Base-by-base conservation (phyloP, 2,797 vertebrate genomes). In the Mormyrus proboscirostris region DNA sequence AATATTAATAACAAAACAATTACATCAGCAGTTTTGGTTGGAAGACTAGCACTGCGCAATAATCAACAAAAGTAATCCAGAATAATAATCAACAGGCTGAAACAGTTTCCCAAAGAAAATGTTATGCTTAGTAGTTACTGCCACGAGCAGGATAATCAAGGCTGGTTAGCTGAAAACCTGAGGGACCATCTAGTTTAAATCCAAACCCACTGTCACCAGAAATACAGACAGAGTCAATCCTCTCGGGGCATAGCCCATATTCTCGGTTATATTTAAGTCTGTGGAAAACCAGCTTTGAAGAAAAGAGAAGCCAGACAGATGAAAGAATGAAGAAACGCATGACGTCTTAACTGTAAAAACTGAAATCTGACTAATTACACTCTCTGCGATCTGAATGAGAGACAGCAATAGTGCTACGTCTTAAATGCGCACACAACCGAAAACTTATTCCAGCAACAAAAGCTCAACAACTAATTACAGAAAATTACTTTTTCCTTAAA, bases 231-330 rank as follows among this genome's bases (percentile, higher is more conserved):
- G 73, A 44, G 38, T 79, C 2, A 79, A 79, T 79, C 33, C 73
- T 79, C 73, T 19, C 5, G 38, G 38, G 73, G 73, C 29, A n/a
- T 44, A 79, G 73, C 73, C 73, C 73, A 79, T n/a, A 79, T 79
- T 79, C 73, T 79, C 29, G 65, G 65, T 44, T 79, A 79, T 79
- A 79, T 79, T 79, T 79, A 79, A 79, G 73, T 79, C 73, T 79
- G 38, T 16, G 41, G 73, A 44, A 79, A 79, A 44, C 38, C 73
- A n/a, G 73, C 73, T 79, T 44, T 44, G 73, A 79, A 79, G 73
- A 79, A 19, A 44, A 44, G 73, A 79, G 5, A 22, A 79, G 38
- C 73, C 38, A 79, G 73, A 79, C 38, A 79, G 38, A 79, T 79
- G 73, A 79, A 79, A 79, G 38, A 73, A 33, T 69, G 65, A 69